Conservation (phyloP, 1,140 invertebrate species). For the Heterodera schachtii region DNA sequence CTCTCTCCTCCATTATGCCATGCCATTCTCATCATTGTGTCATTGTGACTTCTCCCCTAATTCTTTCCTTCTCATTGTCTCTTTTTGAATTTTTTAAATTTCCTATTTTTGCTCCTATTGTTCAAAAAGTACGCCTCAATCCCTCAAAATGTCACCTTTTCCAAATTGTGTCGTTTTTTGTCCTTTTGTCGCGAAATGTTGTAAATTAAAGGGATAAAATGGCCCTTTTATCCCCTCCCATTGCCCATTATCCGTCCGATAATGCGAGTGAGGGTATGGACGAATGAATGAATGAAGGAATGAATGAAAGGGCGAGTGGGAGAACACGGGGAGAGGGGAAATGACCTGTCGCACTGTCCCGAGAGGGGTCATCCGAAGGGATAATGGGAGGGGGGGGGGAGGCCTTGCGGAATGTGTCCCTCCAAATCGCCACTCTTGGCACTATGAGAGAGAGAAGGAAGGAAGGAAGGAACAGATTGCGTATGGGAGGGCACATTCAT, state of each 20-base stretch:
- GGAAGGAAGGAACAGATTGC: slow-evolving; percentile 3
- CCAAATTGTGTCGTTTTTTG: neutral
- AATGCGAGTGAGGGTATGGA: slow-evolving; percentile 17
- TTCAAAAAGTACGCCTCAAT: neutral
- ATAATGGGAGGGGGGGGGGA: neutral
- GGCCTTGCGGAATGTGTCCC: neutral
- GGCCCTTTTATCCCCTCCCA: neutral
- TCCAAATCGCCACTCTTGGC: neutral
- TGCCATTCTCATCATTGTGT: neutral
- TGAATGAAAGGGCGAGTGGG: neutral
- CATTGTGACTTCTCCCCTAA: neutral
- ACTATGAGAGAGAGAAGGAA: neutral
- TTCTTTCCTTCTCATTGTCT: neutral
- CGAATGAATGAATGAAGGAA: neutral
- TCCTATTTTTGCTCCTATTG: neutral
- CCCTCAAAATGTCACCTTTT: neutral
- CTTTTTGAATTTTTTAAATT: neutral
- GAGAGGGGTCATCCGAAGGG: neutral
- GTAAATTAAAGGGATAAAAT: slow-evolving; percentile 3
- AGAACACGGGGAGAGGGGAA: neutral
- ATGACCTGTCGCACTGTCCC: slow-evolving; percentile 2
- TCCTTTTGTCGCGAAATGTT: neutral
- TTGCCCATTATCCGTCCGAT: slow-evolving; percentile 1
- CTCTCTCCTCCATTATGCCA: neutral
- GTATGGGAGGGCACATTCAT: neutral